A percentile compares a stretch with the other conserved stretches of the same genome.
Evolutionary conservation across 2,113 vertebrate genomes (phyloP).

Genomic region (Antechinus stuartii): DNA sequence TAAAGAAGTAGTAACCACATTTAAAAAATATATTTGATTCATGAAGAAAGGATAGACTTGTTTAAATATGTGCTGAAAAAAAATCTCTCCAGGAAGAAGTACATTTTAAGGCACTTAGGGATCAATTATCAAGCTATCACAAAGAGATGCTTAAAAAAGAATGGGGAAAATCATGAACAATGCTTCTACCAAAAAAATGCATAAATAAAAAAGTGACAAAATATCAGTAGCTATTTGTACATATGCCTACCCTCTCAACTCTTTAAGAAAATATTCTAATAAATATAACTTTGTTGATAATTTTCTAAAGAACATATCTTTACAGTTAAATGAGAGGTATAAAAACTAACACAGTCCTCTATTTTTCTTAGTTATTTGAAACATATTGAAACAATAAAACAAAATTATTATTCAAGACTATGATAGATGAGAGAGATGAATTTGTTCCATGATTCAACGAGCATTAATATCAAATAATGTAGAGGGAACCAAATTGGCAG

Average conservation of each 20-base stretch:
- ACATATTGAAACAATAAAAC: background rate
- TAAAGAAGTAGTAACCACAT: background rate
- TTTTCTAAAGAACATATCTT: background rate
- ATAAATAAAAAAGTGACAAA: background rate
- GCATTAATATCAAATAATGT: background rate
- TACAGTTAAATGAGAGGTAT: background rate
- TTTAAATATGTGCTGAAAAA: background rate
- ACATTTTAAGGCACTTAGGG: background rate
- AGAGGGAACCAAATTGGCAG: background rate
- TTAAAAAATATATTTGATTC: background rate
- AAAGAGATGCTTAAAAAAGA: background rate
- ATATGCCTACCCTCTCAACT: background rate
- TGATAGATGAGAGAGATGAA: background rate
- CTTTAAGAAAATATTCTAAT: background rate
- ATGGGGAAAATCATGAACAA: background rate
- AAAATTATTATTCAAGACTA: background rate
- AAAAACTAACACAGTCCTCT: background rate
- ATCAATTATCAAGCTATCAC: background rate
- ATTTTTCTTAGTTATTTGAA: too few species aligned
- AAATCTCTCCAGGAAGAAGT: background rate
- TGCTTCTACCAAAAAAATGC: too few species aligned
- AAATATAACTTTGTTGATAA: background rate
- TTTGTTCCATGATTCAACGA: background rate
- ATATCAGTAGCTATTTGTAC: background rate
- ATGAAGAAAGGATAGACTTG: background rate